These are phyloP conservation scores for Rallus crepitans DNA, from an alignment of 2,797 vertebrate genomes.

Conservation along the genomic window DNA sequence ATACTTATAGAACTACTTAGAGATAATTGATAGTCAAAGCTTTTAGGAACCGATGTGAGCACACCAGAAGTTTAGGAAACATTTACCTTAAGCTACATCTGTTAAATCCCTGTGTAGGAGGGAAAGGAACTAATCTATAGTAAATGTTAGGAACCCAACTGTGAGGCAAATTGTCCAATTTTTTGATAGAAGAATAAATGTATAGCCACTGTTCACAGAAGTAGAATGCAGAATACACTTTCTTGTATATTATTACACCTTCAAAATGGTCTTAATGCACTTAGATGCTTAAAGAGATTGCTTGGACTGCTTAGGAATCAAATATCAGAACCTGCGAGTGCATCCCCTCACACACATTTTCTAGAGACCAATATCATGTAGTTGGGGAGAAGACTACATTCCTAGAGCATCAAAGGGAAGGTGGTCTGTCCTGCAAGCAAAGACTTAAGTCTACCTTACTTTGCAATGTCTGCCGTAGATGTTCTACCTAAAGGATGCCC, in stretches of 20 bases:
- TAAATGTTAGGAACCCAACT: neutral
- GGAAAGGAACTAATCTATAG: neutral
- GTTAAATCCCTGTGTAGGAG: neutral
- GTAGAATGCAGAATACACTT: neutral
- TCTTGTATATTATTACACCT: neutral
- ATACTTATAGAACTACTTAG: neutral
- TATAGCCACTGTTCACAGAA: neutral
- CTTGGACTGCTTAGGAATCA: neutral
- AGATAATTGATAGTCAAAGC: neutral
- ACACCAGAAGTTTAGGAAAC: neutral
- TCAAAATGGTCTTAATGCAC: neutral
- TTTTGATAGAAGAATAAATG: neutral
- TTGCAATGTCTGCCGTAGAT: neutral
- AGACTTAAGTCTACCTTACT: neutral
- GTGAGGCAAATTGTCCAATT: neutral
- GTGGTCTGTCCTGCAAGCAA: neutral
- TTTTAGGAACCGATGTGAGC: neutral
- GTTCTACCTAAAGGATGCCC: neutral
- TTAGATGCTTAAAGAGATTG: neutral
- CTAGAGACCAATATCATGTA: neutral
- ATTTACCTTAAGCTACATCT: neutral
- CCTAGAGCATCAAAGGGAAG: neutral
- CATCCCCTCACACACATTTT: neutral
- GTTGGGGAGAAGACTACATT: neutral
- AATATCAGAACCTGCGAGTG: neutral